Evolutionary conservation across 2,888 invertebrate genomes (phyloP), one percentile per base, ranked within the genome.

Genomic region (Diarsia brunnea): DNA sequence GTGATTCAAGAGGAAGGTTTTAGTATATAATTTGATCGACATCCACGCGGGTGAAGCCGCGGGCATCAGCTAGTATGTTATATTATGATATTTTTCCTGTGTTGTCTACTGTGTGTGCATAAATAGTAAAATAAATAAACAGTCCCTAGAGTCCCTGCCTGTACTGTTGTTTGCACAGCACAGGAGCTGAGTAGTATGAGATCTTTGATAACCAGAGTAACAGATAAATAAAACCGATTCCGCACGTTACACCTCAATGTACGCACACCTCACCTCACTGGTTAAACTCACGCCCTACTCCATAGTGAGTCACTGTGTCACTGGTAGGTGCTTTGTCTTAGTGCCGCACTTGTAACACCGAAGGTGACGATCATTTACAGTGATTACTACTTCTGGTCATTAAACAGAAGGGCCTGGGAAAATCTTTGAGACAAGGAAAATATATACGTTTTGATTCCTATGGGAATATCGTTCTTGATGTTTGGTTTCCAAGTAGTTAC

Each of bases 391-490:
- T 80, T 80, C 83, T 83, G 83, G 83, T 77, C 70, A 71, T 80
- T 79, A 82, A 21, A 21, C 66, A 60, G 69, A 81, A 82, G 83
- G 83, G 83, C 82, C 71, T 83, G 82, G 82, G 83, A 83, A 80
- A 47, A 67, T 75, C 67, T 58, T 16, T 53, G 24, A 12, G 38
- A 67, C 27, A 67, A 81, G 66, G 69, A 69, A 73, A 71, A 60
- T 3, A 60, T 31, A 19, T 19, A 60, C 31, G 10, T 19, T 4
- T 19, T 27, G 16, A 60, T n/a, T 31, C 27, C 60, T 31, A 11
- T 31, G 60, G 16, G 43, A 63, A 24, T 10, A n/a, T 58, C 24
- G 8, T 8, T 55, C 55, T 55, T 7, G 14, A 7, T 11, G 24
- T 3, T 24, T 38, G 24, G 24, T 64, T 64, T 64, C 24, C 19